These are phyloP conservation scores for Sepioteuthis lessoniana DNA, from an alignment of 2,888 invertebrate species.

Conservation along the genomic window DNA sequence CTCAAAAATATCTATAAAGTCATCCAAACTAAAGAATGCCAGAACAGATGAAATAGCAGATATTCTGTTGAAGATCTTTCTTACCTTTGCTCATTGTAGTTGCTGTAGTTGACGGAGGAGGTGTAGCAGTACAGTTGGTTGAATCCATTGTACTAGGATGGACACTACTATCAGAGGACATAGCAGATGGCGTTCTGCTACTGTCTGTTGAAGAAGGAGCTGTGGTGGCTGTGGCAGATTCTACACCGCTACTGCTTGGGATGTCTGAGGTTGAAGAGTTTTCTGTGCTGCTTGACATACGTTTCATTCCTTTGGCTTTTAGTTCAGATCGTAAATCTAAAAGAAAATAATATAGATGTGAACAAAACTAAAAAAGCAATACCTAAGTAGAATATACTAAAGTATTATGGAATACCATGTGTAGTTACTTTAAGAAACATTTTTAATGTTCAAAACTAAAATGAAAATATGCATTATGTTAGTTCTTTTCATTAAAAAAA, in stretches of 20 bases:
- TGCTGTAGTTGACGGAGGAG: not conserved
- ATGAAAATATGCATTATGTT: too few species aligned
- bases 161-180: conserved; percentile 41
- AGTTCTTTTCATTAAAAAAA: too few species aligned
- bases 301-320: conserved; percentile 42
- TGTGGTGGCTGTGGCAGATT: conserved; percentile 37
- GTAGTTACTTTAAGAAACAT: too few species aligned
- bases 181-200: conserved; percentile 42
- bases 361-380: too few species aligned
- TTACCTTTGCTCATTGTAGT: conserved; percentile 41
- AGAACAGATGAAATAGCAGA: too few species aligned
- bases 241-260: conserved; percentile 40
- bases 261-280: conserved; percentile 39
- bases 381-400: too few species aligned
- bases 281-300: not conserved
- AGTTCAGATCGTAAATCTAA: conserved; percentile 43
- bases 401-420: too few species aligned
- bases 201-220: conserved; percentile 38
- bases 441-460: too few species aligned
- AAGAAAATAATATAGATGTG: not conserved
- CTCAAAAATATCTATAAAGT: too few species aligned
- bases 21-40: too few species aligned
- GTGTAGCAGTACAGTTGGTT: conserved; percentile 37
- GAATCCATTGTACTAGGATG: conserved; percentile 7
- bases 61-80: not conserved